A percentile compares a stretch with the other conserved stretches of the same genome.
phyloP scores from a whole-genome alignment of 2,888 invertebrate species.

The Lycophotia porphyrea region DNA sequence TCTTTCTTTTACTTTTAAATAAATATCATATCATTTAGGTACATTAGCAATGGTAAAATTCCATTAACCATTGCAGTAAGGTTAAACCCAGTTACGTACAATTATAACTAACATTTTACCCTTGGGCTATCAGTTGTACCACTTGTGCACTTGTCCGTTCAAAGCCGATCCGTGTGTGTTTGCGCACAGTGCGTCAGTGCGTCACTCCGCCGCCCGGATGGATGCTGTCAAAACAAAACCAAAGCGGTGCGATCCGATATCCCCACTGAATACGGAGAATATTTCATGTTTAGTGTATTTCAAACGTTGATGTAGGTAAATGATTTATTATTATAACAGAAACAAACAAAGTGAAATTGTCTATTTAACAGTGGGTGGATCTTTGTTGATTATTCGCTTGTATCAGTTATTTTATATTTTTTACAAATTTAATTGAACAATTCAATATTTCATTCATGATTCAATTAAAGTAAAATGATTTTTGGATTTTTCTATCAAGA shows the following conservation, averaged over 20 bases:
- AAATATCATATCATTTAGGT: background rate
- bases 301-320: background rate
- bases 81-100: background rate
- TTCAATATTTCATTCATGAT: too few species aligned
- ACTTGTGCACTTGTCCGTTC: background rate
- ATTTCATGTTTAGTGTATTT: constrained; percentile 14
- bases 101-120: background rate
- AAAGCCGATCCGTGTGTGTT: constrained; percentile 20
- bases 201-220: constrained; percentile 19
- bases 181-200: constrained; percentile 8
- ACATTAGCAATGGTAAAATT: background rate
- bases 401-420: background rate
- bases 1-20: background rate
- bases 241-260: background rate
- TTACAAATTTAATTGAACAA: too few species aligned
- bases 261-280: constrained; percentile 11
- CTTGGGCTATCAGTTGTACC: background rate
- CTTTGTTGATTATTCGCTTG: background rate
- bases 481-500: too few species aligned
- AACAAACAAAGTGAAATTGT: background rate
- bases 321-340: background rate
- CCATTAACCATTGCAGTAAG: background rate
- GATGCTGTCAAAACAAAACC: constrained; percentile 47
- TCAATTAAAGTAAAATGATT: too few species aligned
- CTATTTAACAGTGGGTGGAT: background rate